These are phyloP conservation scores for Triplophysa siluroides DNA, from an alignment of 2,113 vertebrate genomes.

Conservation along the genomic window DNA sequence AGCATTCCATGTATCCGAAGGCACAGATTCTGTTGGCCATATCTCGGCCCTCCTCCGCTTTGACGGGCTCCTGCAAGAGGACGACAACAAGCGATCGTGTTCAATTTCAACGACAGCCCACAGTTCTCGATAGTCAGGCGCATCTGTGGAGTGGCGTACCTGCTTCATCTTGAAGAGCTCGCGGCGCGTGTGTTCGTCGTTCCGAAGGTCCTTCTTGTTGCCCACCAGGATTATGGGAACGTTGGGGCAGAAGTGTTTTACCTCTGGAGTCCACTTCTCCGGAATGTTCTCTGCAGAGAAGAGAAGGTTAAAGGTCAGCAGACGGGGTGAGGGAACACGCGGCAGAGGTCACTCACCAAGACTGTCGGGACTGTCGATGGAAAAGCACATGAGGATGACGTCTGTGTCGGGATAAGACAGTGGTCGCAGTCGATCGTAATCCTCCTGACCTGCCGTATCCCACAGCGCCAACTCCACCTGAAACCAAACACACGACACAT, in stretches of 20 bases:
- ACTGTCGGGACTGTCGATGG: constrained; percentile 98
- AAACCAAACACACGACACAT: constrained; percentile 34
- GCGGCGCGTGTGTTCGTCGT: constrained; percentile 95
- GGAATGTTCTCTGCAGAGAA: constrained; percentile 91
- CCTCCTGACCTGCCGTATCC: constrained; percentile 98
- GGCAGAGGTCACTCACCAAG: constrained; percentile 82
- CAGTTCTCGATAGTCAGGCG: too few species aligned
- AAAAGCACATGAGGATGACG: constrained; percentile 99
- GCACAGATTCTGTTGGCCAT: constrained; percentile 84
- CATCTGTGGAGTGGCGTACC: constrained; percentile 65
- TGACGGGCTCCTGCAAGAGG: constrained; percentile 78
- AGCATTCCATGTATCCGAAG: constrained; percentile 88
- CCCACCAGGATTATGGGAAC: constrained; percentile 98
- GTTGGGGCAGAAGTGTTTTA: constrained; percentile 98
- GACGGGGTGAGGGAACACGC: background rate
- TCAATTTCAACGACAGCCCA: too few species aligned
- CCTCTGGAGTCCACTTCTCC: constrained; percentile 98
- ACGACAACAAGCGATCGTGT: background rate
- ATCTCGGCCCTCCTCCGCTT: constrained; percentile 82
- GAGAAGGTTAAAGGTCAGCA: background rate
- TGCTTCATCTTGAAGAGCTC: constrained; percentile 99
- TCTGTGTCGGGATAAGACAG: constrained; percentile 98
- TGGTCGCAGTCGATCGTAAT: constrained; percentile 95
- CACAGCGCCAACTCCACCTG: constrained; percentile 97
- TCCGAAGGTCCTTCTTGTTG: constrained; percentile 98